phyloP scores from a whole-genome alignment of 1,140 invertebrate species.

The Andricus grossulariae region DNA sequence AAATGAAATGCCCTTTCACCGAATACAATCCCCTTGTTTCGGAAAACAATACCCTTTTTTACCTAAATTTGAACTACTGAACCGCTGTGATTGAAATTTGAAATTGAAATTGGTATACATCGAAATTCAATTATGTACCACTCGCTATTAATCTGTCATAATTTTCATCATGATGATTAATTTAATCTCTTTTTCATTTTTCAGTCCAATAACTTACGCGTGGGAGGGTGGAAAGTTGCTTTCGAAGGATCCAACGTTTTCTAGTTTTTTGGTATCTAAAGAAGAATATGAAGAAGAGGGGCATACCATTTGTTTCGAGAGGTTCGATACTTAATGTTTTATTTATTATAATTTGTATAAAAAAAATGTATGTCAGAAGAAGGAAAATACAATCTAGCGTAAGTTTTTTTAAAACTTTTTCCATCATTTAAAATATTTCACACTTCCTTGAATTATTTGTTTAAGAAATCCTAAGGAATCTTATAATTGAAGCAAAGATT shows the following conservation, averaged over 20 bases:
- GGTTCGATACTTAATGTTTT: constrained; percentile 79
- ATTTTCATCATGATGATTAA: constrained; percentile 21
- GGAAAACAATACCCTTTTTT: too few species aligned
- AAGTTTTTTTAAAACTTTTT: constrained; percentile 33
- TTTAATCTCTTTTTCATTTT: constrained; percentile 54
- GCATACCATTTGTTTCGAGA: constrained; percentile 80
- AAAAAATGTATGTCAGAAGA: constrained; percentile 9
- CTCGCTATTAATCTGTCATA: background rate
- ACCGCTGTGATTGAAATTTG: too few species aligned
- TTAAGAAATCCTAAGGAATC: background rate
- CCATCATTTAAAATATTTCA: background rate
- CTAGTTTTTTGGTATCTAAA: constrained; percentile 84
- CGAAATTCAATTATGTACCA: too few species aligned
- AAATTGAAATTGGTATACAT: too few species aligned
- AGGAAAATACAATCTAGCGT: background rate
- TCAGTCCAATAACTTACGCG: constrained; percentile 87
- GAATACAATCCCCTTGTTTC: too few species aligned
- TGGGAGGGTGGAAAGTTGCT: constrained; percentile 92
- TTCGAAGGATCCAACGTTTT: constrained; percentile 84
- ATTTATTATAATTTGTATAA: constrained; percentile 33
- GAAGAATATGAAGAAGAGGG: constrained; percentile 94
- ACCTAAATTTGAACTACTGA: too few species aligned
- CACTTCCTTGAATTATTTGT: background rate
- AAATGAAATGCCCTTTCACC: too few species aligned
- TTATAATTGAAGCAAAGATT: background rate